Conservation (phyloP, 2,888 invertebrate species). For the Byasa hedistus region DNA sequence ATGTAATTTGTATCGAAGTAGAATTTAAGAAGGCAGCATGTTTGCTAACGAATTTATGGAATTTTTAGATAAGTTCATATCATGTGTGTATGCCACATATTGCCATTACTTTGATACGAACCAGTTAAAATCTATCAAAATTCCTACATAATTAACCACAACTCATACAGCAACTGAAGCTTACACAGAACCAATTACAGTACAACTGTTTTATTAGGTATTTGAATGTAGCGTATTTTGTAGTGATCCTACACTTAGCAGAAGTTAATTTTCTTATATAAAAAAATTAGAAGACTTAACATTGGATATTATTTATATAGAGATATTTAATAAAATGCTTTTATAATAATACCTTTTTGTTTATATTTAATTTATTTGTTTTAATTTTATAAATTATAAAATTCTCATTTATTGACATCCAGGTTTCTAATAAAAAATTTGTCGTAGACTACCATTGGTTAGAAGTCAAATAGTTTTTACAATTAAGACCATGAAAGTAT, state of each 20-base stretch:
- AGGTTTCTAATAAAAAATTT: no score
- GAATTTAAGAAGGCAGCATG: no score
- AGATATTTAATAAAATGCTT: no score
- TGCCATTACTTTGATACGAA: background rate
- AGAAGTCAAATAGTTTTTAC: background rate
- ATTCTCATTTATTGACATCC: no score
- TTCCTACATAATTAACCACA: constrained; percentile 18
- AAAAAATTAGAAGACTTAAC: no score
- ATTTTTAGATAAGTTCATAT: background rate
- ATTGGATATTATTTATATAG: no score
- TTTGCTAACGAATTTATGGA: background rate
- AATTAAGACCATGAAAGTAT: no score
- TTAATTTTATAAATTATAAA: no score
- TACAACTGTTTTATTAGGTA: background rate
- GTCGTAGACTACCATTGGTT: background rate
- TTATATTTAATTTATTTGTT: no score
- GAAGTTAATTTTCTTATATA: background rate
- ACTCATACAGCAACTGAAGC: background rate
- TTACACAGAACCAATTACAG: constrained; percentile 1
- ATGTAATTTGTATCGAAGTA: no score
- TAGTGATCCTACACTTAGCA: background rate
- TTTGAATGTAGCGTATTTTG: background rate
- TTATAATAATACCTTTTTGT: no score
- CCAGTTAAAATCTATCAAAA: constrained; percentile 21
- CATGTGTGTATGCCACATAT: background rate